These are phyloP conservation scores for Acropora tenuis DNA, from an alignment of 64 coral and sea anemone species.

Conservation along the genomic window DNA sequence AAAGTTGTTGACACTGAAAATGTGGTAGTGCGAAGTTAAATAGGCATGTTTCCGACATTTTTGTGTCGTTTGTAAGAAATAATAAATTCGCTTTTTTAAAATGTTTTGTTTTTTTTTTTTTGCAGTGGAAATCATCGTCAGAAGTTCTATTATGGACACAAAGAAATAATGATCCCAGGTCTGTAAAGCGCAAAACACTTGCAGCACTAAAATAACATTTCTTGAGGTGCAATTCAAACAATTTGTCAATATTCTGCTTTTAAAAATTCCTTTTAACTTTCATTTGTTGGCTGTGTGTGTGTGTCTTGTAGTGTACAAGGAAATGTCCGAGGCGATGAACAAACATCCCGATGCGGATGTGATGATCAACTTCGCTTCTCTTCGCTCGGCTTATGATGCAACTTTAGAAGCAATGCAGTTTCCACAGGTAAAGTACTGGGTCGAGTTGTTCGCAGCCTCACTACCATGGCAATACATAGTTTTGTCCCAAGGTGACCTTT, in stretches of 20 bases:
- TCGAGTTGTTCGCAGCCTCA: too few species aligned
- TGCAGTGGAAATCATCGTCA: constrained; percentile 94
- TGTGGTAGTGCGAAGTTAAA: too few species aligned
- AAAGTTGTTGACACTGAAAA: too few species aligned
- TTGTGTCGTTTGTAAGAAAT: too few species aligned
- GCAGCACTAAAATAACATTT: background rate
- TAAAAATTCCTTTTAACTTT: background rate
- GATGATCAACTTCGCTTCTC: constrained; percentile 93
- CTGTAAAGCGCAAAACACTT: background rate
- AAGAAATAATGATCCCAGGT: constrained; percentile 99
- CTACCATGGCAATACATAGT: too few species aligned
- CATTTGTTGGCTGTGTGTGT: background rate
- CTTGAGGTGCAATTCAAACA: too few species aligned
- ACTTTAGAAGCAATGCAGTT: constrained; percentile 91
- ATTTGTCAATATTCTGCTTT: background rate
- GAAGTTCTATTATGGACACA: constrained; percentile 99
- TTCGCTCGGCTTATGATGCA: constrained; percentile 92
- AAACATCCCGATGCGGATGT: constrained; percentile 89
- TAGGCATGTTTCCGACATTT: too few species aligned
- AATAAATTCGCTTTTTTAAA: too few species aligned
- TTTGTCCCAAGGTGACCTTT: too few species aligned
- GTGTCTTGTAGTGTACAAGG: constrained; percentile 79
- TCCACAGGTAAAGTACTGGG: constrained; percentile 52
- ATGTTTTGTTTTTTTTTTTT: background rate
- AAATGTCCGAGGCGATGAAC: constrained; percentile 95